phyloP scores from a whole-genome alignment of 2,888 invertebrate species.

The Drosophila mettleri region DNA sequence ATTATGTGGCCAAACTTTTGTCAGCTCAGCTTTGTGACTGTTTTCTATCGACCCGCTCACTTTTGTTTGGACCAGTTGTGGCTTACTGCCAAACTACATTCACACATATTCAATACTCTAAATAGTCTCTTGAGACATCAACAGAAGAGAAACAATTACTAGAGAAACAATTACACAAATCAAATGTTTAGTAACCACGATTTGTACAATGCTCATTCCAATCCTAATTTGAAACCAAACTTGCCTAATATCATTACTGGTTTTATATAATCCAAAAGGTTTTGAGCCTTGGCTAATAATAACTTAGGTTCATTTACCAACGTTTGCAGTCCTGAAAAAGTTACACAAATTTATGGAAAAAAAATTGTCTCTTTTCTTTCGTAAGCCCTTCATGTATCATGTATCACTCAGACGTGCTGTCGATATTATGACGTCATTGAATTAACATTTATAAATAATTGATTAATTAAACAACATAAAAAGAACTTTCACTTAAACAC shows the following conservation, averaged over 20 bases:
- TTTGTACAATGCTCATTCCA: background rate
- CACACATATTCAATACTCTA: constrained; percentile 5
- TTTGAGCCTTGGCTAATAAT: too few relatives aligned
- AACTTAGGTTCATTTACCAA: too few relatives aligned
- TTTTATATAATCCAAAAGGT: background rate
- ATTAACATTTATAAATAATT: too few relatives aligned
- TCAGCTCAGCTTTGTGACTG: constrained; percentile 42
- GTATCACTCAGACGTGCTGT: too few relatives aligned
- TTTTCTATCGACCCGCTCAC: constrained; percentile 5
- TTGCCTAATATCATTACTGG: background rate
- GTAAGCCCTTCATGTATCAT: too few relatives aligned
- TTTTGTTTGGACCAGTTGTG: constrained; percentile 15
- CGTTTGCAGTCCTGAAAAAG: too few relatives aligned
- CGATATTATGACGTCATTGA: too few relatives aligned
- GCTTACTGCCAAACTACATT: constrained; percentile 46
- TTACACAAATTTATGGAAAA: too few relatives aligned
- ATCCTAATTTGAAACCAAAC: background rate
- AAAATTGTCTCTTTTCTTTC: too few relatives aligned
- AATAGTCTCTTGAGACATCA: background rate
- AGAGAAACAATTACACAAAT: background rate
- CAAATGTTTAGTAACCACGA: background rate
- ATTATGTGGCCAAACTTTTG: constrained; percentile 66
- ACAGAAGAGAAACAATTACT: background rate
- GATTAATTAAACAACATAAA: background rate
- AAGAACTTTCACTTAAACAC: constrained; percentile 15